phyloP scores from a whole-genome alignment of 1,140 invertebrate species.

The Sitobion miscanthi region DNA sequence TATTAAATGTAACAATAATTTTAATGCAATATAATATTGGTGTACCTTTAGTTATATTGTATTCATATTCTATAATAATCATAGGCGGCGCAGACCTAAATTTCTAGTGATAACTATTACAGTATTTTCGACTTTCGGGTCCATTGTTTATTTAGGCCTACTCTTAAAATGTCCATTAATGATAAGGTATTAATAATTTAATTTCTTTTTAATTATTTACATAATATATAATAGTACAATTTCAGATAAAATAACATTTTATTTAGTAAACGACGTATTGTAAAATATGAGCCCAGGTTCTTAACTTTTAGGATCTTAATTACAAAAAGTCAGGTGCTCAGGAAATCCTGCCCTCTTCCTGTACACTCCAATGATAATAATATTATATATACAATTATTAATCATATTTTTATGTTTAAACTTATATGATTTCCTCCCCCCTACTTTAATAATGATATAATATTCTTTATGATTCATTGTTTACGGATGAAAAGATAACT shows the following conservation, averaged over 20 bases:
- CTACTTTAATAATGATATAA: not conserved
- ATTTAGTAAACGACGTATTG: too few species aligned
- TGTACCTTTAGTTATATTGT: not conserved
- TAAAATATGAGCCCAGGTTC: too few species aligned
- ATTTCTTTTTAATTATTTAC: not conserved
- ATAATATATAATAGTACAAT: not conserved
- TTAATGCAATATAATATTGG: not conserved
- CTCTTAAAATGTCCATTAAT: not conserved
- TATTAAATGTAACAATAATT: not conserved
- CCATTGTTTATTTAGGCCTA: not conserved
- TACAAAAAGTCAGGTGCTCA: too few species aligned
- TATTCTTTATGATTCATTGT: slow-evolving; percentile 26
- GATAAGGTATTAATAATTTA: not conserved
- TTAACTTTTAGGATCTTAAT: too few species aligned
- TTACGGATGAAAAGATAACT: not conserved
- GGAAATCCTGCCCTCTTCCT: too few species aligned
- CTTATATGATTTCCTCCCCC: not conserved
- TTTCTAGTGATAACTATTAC: not conserved
- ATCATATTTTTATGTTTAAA: not conserved
- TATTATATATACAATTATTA: not conserved
- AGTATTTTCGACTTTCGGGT: not conserved
- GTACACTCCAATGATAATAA: not conserved
- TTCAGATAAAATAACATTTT: too few species aligned
- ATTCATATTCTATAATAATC: not conserved
- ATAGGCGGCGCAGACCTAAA: not conserved